Evolutionary conservation across 2,113 vertebrate species (phyloP), one percentile per base, ranked within the genome.

Genomic region (Chaetura pelagica): DNA sequence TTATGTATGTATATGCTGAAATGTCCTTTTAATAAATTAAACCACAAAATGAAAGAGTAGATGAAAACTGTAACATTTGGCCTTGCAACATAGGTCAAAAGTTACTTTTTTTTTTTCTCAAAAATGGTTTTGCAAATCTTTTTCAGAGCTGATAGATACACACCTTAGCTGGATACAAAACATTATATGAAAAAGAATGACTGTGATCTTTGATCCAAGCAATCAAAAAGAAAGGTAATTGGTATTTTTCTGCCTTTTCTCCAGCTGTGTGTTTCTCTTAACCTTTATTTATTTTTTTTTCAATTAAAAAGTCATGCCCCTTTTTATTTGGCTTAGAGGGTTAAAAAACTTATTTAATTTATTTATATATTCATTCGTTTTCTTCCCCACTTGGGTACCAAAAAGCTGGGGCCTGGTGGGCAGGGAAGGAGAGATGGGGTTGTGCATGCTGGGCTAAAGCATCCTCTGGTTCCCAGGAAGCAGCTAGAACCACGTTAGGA

Each of bases 141-240:
- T 98, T 98, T 98, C 98, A 98, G 98, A 98, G 97, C 98, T 98
- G 98, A 98, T 98, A 98, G 98, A 98, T 97, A 98, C 98, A 98
- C 98, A 98, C 97, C 98, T 98, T 98, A 98, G 98, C 98, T 98
- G 98, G 98, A 98, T 98, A 98, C 98, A 98, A 98, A 98, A 98
- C 98, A 98, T 98, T 98, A 98, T 98, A 98, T 98, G 98, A 98
- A 97, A 98, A 98, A 98, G 97, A 98, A 97, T 98, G 98, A 97
- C 98, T 98, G 98, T 98, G 98, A 97, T 98, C 98, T 98, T 98
- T 98, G 98, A 98, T 97, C 97, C 98, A 87, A 98, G 98, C 97
- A 98, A 98, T 98, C 98, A 98, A 96, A 98, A 97, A 98, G 74
- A 97, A 98, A 98, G 98, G 98, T 98, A 98, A 98, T 97, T 85